Evolutionary conservation across 2,888 invertebrate genomes (phyloP).

Genomic region (Troides oblongomaculatus): DNA sequence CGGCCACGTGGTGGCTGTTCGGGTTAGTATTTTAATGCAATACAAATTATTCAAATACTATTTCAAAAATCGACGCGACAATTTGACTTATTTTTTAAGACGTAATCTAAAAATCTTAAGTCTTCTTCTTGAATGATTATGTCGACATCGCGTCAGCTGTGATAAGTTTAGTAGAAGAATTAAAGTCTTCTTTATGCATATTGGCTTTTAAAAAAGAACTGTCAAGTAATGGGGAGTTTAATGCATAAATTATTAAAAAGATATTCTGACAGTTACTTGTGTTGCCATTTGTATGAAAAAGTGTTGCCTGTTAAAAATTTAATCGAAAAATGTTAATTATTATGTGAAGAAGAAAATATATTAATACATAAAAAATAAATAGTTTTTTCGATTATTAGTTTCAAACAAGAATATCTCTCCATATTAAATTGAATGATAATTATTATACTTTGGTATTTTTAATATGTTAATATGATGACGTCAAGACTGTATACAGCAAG

Average conservation of each 20-base stretch:
- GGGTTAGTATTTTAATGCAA: constrained; percentile 74
- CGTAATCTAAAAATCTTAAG: neutral
- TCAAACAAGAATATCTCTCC: too few relatives aligned
- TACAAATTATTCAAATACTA: neutral
- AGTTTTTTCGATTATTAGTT: neutral
- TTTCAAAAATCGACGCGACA: neutral
- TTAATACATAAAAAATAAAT: too few relatives aligned
- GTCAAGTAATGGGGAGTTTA: too few relatives aligned
- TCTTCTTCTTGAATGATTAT: neutral
- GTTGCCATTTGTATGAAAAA: neutral
- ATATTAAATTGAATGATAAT: too few relatives aligned
- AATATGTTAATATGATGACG: too few relatives aligned
- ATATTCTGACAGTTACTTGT: neutral
- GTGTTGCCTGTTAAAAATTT: neutral
- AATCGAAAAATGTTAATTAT: neutral
- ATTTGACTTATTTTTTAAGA: neutral
- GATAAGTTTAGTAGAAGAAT: too few relatives aligned
- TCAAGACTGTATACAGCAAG: too few relatives aligned
- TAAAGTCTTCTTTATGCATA: neutral
- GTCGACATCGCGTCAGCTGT: too few relatives aligned
- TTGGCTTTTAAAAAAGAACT: neutral
- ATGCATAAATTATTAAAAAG: too few relatives aligned
- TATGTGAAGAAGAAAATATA: neutral
- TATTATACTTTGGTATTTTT: too few relatives aligned
- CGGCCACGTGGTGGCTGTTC: constrained; percentile 99